Conservation (phyloP, 2,113 vertebrate genomes). For the Hydrochoerus hydrochaeris region DNA sequence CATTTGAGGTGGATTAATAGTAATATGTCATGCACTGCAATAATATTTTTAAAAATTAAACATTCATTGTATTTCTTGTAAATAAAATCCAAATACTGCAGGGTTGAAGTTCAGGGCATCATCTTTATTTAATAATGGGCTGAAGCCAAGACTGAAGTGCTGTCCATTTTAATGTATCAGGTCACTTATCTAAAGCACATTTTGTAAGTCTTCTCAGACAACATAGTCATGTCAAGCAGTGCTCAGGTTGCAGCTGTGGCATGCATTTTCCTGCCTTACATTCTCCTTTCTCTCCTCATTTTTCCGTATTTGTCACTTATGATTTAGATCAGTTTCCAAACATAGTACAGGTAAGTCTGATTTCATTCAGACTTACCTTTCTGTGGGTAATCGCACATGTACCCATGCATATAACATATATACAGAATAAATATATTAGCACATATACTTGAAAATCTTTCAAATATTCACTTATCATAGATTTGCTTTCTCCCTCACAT, state of each 20-base stretch:
- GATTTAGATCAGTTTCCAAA: background rate
- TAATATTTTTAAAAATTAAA: background rate
- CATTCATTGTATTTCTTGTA: background rate
- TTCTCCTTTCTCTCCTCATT: background rate
- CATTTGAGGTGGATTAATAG: background rate
- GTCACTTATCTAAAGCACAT: background rate
- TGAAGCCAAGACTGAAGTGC: background rate
- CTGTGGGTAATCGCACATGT: background rate
- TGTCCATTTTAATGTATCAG: background rate
- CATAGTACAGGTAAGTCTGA: background rate
- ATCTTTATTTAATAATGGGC: background rate
- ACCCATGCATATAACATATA: background rate
- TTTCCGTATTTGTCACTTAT: background rate
- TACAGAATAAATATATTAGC: background rate
- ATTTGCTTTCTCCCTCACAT: background rate
- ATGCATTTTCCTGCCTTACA: background rate
- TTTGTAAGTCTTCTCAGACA: background rate
- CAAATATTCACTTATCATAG: background rate
- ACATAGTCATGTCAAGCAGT: background rate
- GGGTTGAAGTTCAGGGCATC: background rate
- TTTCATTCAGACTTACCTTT: background rate
- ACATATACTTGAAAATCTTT: background rate
- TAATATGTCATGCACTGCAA: background rate
- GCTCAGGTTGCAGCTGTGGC: background rate
- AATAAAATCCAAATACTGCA: background rate